Evolutionary conservation across 2,113 vertebrate genomes (phyloP).

Genomic region (Ptilorrhoa leucosticta): DNA sequence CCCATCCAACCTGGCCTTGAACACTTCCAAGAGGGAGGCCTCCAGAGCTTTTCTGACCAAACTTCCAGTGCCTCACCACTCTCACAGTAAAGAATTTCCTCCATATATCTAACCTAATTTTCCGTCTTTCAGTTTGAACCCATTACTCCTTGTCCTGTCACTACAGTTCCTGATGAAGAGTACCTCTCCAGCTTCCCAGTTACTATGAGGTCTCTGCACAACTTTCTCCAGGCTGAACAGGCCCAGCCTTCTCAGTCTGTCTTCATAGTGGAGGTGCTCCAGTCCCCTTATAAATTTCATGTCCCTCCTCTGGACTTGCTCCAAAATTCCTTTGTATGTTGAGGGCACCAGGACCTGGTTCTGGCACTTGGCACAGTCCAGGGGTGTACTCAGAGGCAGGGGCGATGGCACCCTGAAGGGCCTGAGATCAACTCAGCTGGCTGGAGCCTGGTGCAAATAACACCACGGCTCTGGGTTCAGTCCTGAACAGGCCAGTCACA

Average conservation of each 20-base stretch:
- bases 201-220: not conserved
- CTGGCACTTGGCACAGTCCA: not conserved
- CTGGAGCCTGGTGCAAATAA: not conserved
- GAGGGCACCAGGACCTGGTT: not conserved
- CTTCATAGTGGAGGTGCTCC: not conserved
- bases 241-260: not conserved
- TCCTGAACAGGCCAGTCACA: rapidly evolving
- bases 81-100: not conserved
- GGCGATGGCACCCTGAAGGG: rapidly evolving
- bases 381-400: not conserved
- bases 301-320: not conserved
- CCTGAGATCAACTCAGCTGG: not conserved
- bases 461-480: not conserved
- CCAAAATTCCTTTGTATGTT: not conserved
- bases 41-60: not conserved
- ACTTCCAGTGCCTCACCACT: not conserved
- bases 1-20: too few species aligned
- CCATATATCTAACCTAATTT: not conserved
- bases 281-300: not conserved
- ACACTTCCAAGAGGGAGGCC: not conserved
- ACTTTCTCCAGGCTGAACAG: not conserved
- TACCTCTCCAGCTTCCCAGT: not conserved
- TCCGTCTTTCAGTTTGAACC: not conserved
- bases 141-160: not conserved
- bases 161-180: not conserved